phyloP scores from a whole-genome alignment of 2,113 vertebrate species.

The Pachyramphus minor region DNA sequence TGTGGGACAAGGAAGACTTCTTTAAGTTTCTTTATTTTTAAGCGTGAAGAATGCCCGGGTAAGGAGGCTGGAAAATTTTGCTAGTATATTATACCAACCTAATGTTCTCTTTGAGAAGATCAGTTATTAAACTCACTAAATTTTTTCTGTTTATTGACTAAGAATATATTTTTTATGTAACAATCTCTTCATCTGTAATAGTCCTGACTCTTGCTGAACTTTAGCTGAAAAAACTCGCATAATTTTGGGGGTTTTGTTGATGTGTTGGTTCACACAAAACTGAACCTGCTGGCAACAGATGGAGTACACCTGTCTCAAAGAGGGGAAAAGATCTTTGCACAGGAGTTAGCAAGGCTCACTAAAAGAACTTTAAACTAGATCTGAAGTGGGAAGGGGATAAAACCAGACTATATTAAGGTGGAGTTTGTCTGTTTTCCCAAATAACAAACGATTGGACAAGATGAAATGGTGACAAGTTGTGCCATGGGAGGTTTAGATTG shows the following conservation, averaged over 20 bases:
- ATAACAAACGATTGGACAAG: not conserved
- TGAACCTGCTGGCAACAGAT: not conserved
- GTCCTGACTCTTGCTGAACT: not conserved
- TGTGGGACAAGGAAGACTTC: not conserved
- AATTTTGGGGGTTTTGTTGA: not conserved
- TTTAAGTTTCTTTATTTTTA: conserved; percentile 11
- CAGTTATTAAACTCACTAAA: not conserved
- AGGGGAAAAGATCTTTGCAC: not conserved
- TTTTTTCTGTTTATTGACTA: not conserved
- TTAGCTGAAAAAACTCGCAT: not conserved
- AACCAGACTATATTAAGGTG: not conserved
- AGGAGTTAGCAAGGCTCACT: not conserved
- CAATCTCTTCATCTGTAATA: not conserved
- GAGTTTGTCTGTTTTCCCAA: not conserved
- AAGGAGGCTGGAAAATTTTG: not conserved
- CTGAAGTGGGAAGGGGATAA: not conserved
- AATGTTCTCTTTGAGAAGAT: not conserved
- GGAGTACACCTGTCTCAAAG: not conserved
- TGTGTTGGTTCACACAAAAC: not conserved
- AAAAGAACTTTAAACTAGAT: not conserved
- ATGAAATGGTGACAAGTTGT: not conserved
- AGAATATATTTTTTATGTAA: not conserved
- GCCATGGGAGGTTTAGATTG: not conserved
- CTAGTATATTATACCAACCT: not conserved
- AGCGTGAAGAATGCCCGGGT: not conserved